A percentile compares a stretch with the other conserved stretches of the same genome.
Conservation (phyloP, 2,888 invertebrate species). For the Siphlonurus alternatus region DNA sequence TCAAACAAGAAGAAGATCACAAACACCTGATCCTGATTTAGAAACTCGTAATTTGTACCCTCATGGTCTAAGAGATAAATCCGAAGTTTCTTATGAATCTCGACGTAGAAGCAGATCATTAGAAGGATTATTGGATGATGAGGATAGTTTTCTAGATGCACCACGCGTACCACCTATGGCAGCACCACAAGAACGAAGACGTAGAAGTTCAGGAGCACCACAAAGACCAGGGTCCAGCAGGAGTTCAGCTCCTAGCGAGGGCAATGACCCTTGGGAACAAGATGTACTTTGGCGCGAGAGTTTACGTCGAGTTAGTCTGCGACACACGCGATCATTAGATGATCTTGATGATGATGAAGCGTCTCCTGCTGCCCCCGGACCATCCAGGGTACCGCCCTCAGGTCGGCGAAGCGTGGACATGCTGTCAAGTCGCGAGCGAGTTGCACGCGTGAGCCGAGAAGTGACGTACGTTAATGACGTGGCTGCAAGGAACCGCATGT, state of each 20-base stretch:
- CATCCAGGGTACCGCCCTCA: not conserved
- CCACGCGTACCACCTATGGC: not conserved
- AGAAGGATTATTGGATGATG: conserved; percentile 39
- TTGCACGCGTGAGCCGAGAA: conserved; percentile 42
- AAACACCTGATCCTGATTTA: conserved; percentile 29
- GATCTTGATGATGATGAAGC: conserved; percentile 44
- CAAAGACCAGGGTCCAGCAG: not conserved
- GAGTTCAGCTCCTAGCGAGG: conserved; percentile 25
- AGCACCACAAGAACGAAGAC: not conserved
- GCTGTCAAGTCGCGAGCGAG: conserved; percentile 17
- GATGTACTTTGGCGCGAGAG: conserved; percentile 68
- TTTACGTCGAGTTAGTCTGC: conserved; percentile 55
- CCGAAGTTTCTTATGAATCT: conserved; percentile 12
- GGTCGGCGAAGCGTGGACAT: conserved; percentile 16
- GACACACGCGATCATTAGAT: conserved; percentile 68
- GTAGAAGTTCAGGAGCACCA: not conserved
- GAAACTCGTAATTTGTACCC: conserved; percentile 25
- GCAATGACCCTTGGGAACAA: conserved; percentile 68
- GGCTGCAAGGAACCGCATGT: conserved; percentile 6
- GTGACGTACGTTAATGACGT: conserved; percentile 61
- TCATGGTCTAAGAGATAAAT: conserved; percentile 25
- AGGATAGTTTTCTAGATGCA: conserved; percentile 9
- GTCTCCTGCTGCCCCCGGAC: not conserved
- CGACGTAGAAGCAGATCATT: conserved; percentile 37
- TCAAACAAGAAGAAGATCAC: conserved; percentile 19